phyloP scores from a whole-genome alignment of 2,888 invertebrate genomes.

The Cephus runcator region DNA sequence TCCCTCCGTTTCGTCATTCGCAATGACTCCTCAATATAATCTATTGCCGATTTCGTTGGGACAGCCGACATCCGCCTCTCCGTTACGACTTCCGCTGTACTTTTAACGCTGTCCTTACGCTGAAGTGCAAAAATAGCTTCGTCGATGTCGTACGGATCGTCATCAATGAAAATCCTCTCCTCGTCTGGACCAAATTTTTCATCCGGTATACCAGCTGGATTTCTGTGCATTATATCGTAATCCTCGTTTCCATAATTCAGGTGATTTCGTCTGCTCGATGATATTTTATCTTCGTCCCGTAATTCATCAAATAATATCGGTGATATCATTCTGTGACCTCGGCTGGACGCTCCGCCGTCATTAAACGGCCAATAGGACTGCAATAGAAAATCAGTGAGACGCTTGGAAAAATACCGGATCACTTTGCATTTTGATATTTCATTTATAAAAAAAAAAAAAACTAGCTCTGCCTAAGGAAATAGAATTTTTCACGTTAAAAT shows the following conservation, averaged over 20 bases:
- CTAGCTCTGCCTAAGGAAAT: neutral
- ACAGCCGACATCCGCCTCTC: conserved; percentile 47
- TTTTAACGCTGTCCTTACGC: conserved; percentile 31
- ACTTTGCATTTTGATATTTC: neutral
- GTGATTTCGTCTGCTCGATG: conserved; percentile 24
- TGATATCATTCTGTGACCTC: conserved; percentile 74
- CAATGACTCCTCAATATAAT: conserved; percentile 49
- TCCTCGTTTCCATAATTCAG: conserved; percentile 27
- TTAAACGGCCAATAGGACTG: conserved; percentile 88
- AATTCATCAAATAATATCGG: conserved; percentile 33
- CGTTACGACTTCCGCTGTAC: conserved; percentile 10
- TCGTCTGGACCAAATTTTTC: conserved; percentile 59
- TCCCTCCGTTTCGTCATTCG: conserved; percentile 42
- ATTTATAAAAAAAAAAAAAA: neutral
- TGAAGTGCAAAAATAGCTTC: conserved; percentile 51
- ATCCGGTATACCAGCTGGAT: conserved; percentile 53
- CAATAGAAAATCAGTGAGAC: neutral
- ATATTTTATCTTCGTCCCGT: conserved; percentile 18
- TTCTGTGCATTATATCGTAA: conserved; percentile 36
- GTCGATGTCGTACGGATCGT: conserved; percentile 56
- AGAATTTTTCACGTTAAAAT: neutral
- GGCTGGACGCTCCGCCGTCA: conserved; percentile 71
- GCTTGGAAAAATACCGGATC: neutral
- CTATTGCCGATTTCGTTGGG: conserved; percentile 62
- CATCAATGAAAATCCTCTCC: conserved; percentile 61